Evolutionary conservation across 2,113 vertebrate species (phyloP), one percentile per base, ranked within the genome.

Genomic region (Centropristis striata): DNA sequence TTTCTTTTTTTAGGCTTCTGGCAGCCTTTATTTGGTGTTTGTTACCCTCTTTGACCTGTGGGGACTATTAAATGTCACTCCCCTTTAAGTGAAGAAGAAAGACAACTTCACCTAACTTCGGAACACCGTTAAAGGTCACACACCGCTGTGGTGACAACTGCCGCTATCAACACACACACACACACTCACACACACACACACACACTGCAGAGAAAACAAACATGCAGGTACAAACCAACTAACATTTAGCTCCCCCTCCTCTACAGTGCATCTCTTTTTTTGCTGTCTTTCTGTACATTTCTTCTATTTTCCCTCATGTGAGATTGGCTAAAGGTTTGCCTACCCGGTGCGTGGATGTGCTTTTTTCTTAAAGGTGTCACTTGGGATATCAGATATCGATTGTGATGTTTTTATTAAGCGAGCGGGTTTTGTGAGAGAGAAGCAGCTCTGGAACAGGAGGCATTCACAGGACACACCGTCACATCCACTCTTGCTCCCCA

Each of bases 11-110:
- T 89, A 83, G 88, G 66, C 66, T 64, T 71, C 84, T 86, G 86
- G 82, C 89, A 92, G 88, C 60, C 83, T 93, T 93, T 94, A 92
- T 93, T 95, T 93, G 91, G 92, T 93, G 90, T 95, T 95, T 94
- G 93, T 94, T 96, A 91, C 86, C 92, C 92, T 94, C 72, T 86
- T 87, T 90, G 94, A 94, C 93, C 94, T 92, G 78, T 90, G 85
- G 91, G 93, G 93, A 95, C 93, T 95, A 93, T 95, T 94, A 93
- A 93, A 95, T 95, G 94, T 93, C 94, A 92, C 72, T 92, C 88
- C 80, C 85, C 88, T 93, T 95, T 95, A 93, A 93, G 90, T 92
- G 92, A 92, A 88, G 91, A 90, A 91, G 93, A 94, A 93, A 93
- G 92, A 95, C 91, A 94, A 94, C 91, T 94, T 94, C 92, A 86